Evolutionary conservation across 2,113 vertebrate genomes (phyloP), one percentile per base, ranked within the genome.

Genomic region (Xiphias gladius): DNA sequence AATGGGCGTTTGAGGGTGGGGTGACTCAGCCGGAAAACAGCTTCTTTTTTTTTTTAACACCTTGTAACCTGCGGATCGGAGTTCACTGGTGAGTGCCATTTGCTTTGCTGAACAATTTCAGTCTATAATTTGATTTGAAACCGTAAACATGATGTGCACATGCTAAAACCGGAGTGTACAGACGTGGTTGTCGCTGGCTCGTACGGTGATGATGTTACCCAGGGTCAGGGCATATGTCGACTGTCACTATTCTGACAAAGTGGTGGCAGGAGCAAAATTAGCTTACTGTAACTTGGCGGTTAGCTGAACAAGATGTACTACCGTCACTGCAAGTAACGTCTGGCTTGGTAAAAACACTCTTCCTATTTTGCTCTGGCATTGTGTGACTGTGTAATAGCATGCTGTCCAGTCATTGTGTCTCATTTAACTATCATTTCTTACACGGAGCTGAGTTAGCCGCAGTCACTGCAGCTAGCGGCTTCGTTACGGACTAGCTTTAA

Each of bases 21-120:
- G 92, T 94, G 88, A 94, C 88, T 93, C 87, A 91, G 91, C 89
- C 89, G 86, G 90, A 92, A 94, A 93, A 92, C 70, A 71, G 82
- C 46, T 68, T 79, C 48, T 81, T 70, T 65, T 71, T 79, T 69
- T 82, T 65, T 82, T 74, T 78, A 79, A 89, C 85, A 90, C 83
- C 65, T 91, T 74, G 64, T 79, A 91, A 90, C 74, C 90, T 86
- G 85, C 77, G 76, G 84, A 80, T 69, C 50, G 62, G 80, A 92
- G 86, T 93, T 91, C 69, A 94, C 80, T 82, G 93, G 94, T 95
- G 74, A 95, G 94, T 94, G 26, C 26, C 13, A 61, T 66, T 80
- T 67, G 26, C 20, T 68, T 70, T 70, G 14, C 14, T 39, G 2
- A 48, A 50, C 1, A 4, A 5, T 61, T 41, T 41, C 1, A 20